A percentile compares a stretch with the other conserved stretches of the same genome.
These are phyloP conservation scores for Coregonus ussuriensis DNA, from an alignment of 2,797 vertebrate species.

Conservation along the genomic window DNA sequence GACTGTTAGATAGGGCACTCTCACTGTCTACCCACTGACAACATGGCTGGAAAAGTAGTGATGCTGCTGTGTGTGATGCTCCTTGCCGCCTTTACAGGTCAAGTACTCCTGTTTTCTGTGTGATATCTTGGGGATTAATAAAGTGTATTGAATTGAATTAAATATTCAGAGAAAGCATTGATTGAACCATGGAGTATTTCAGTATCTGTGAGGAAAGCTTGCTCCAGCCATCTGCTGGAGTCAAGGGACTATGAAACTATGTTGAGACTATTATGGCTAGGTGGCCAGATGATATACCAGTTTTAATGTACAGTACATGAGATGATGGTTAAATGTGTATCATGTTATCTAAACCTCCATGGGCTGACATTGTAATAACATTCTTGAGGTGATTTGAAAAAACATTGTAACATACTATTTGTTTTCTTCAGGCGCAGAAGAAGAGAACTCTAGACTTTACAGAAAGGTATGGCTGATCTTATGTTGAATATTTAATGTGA, in stretches of 20 bases:
- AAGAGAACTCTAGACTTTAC: neutral
- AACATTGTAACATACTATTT: neutral
- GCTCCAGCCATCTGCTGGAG: neutral
- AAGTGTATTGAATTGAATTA: neutral
- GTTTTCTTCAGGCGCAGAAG: neutral
- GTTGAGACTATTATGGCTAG: neutral
- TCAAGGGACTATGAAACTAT: neutral
- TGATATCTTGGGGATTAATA: neutral
- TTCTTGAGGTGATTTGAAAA: neutral
- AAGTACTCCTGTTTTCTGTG: neutral
- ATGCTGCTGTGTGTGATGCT: neutral
- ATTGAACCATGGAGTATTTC: neutral
- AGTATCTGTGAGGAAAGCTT: neutral
- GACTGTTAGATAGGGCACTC: neutral
- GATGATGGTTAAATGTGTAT: too few relatives aligned
- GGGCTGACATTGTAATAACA: neutral
- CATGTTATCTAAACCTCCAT: neutral
- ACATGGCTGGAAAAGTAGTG: conserved; percentile 53
- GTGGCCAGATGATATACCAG: neutral
- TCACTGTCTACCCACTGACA: conserved; percentile 40
- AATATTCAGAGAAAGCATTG: neutral
- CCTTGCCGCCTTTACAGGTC: neutral
- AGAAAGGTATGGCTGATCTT: neutral
- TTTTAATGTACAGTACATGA: neutral
- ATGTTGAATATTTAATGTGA: neutral